Evolutionary conservation across 2,888 invertebrate species (phyloP), one percentile per base, ranked within the genome.

Genomic region (Morinoia aosen): DNA sequence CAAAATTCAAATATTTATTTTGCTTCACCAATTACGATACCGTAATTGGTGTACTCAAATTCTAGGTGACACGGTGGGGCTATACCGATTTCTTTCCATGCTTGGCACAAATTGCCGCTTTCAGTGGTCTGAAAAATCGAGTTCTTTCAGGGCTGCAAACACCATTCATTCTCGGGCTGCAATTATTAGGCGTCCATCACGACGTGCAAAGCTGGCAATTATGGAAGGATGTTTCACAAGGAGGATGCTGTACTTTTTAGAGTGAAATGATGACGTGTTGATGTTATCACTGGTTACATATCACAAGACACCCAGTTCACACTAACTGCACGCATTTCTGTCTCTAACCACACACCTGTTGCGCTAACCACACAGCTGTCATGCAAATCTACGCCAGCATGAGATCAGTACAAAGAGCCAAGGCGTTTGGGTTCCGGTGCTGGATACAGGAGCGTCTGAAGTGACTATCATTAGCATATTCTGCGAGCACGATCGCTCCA

Each of bases 271-370:
- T 76, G 76, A 76, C 76, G 76, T 76, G 76, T 76, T 76, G 76
- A 76, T 76, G 76, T 76, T 76, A 76, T 76, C 76, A 76, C 76
- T 76, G 33, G 76, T 76, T 33, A 76, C 76, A 76, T 33, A 76
- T 25, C 76, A 76, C 76, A 16, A 76, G 76, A 76, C 76, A 76
- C 76, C 76, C 76, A 25, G 25, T 76, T 39, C 90, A 90, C 90
- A 48, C 90, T 40, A 90, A 90, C 90, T 40, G 19, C 90, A 90
- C 90, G 48, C 90, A 90, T 48, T 48, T 40, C 16, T 90, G 90
- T 40, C 90, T 90, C 40, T 90, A 90, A 90, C 40, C 48, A 90
- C 90, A 90, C 90, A 90, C 90, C 90, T 90, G 90, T 90, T 48
- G 48, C 90, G 48, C 90, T 40, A 40, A 90, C 90, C 76, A 76